These are phyloP conservation scores for Tetramorium alpestre DNA, from an alignment of 1,140 invertebrate genomes.

Conservation along the genomic window DNA sequence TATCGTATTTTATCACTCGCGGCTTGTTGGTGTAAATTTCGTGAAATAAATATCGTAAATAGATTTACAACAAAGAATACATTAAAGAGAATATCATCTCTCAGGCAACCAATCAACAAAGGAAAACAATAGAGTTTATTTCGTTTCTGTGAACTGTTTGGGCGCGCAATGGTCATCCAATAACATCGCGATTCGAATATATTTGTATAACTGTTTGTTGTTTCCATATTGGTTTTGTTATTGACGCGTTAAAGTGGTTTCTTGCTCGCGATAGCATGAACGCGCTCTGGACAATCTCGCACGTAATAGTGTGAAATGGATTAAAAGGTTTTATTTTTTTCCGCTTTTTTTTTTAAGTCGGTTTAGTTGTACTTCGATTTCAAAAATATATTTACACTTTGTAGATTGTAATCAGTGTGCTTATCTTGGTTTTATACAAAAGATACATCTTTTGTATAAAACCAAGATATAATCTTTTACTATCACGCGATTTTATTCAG, in stretches of 20 bases:
- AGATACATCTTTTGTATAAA: not conserved
- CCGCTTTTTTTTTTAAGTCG: not conserved
- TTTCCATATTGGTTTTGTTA: conserved; percentile 1
- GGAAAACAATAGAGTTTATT: not conserved
- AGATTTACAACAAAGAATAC: not conserved
- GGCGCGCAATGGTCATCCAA: not conserved
- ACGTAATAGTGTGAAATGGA: not conserved
- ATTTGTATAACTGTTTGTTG: not conserved
- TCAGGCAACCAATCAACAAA: not conserved
- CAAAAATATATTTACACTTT: not conserved
- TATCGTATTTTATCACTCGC: not conserved
- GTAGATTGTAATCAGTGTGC: not conserved
- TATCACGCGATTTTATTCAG: not conserved
- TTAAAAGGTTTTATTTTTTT: not conserved
- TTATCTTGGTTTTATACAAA: not conserved
- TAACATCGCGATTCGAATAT: not conserved
- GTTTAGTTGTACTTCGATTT: not conserved
- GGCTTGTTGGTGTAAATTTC: not conserved
- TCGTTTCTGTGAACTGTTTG: not conserved
- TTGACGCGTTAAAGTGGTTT: not conserved
- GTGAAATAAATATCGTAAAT: not conserved
- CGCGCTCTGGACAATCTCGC: too few relatives aligned
- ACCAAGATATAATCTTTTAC: not conserved
- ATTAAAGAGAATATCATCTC: not conserved
- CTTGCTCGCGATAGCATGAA: not conserved